A percentile compares a stretch with the other conserved stretches of the same genome.
Evolutionary conservation across 2,888 invertebrate genomes (phyloP).

Genomic region (Dicranocentrus wangi): DNA sequence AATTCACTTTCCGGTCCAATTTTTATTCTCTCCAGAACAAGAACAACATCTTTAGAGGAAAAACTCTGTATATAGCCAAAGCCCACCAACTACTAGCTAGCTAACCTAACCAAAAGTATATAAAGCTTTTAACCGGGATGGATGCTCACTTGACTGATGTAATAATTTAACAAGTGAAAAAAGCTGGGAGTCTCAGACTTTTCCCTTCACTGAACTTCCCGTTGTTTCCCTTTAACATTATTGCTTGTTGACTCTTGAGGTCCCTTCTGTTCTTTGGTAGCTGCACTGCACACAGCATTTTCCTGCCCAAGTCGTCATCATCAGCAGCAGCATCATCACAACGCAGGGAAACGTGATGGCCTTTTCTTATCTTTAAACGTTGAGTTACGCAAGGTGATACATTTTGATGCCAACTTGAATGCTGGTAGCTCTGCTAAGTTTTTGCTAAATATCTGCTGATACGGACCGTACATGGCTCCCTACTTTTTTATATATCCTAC

Average conservation of each 20-base stretch:
- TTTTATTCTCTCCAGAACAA: constrained; percentile 16
- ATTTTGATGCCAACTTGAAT: constrained; percentile 26
- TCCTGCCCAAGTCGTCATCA: too few relatives aligned
- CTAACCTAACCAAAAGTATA: too few relatives aligned
- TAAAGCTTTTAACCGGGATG: constrained; percentile 22
- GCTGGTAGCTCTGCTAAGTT: constrained; percentile 23
- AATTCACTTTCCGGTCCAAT: constrained; percentile 57
- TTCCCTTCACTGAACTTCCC: not conserved
- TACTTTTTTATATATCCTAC: constrained; percentile 1
- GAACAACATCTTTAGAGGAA: constrained; percentile 12
- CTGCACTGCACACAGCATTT: too few relatives aligned
- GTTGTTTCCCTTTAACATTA: constrained; percentile 29
- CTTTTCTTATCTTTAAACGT: constrained; percentile 2
- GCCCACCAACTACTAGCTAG: too few relatives aligned
- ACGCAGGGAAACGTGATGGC: not conserved
- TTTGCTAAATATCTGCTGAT: constrained; percentile 29
- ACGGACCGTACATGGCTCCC: not conserved
- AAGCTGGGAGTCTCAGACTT: not conserved
- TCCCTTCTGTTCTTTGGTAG: constrained; percentile 4
- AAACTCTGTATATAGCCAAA: too few relatives aligned
- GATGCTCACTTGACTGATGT: constrained; percentile 41
- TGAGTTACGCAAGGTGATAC: constrained; percentile 29
- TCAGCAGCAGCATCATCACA: too few relatives aligned
- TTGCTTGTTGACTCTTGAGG: constrained; percentile 45
- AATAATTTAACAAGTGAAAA: constrained; percentile 48